Conservation (phyloP, 2,888 invertebrate species). For the Lysandra coridon region DNA sequence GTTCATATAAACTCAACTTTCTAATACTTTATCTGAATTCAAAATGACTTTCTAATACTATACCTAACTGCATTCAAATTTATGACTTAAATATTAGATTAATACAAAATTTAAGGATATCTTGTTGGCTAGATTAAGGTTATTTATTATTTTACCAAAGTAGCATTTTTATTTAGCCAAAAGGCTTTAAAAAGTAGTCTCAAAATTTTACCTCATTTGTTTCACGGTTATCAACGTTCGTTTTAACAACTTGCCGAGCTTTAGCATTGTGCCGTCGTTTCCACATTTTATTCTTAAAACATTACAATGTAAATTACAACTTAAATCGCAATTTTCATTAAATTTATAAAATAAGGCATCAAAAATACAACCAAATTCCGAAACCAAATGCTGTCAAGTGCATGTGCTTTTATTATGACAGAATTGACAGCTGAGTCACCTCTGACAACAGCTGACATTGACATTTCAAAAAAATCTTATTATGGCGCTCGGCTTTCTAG, state of each 20-base stretch:
- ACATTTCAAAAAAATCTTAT: too few relatives aligned
- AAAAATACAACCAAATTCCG: not conserved
- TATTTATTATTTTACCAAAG: too few relatives aligned
- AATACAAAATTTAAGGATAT: not conserved
- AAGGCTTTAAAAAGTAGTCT: conserved; percentile 20
- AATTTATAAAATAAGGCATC: not conserved
- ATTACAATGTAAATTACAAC: not conserved
- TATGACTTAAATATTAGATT: not conserved
- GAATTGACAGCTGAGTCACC: conserved; percentile 32
- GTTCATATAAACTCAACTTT: not conserved
- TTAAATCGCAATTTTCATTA: not conserved
- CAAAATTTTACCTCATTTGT: conserved; percentile 81
- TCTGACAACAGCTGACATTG: too few relatives aligned
- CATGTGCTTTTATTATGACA: conserved; percentile 61
- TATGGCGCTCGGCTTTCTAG: too few relatives aligned
- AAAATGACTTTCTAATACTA: too few relatives aligned
- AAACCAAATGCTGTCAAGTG: conserved; percentile 19
- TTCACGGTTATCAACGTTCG: conserved; percentile 85
- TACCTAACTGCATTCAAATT: not conserved
- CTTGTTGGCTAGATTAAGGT: too few relatives aligned
- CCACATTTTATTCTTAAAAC: conserved; percentile 75
- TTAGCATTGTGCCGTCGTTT: conserved; percentile 88
- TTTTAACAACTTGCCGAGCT: conserved; percentile 85
- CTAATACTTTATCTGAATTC: too few relatives aligned
- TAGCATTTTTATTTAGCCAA: not conserved